These are phyloP conservation scores for Shinisaurus crocodilurus DNA, from an alignment of 2,113 vertebrate species.

Conservation along the genomic window DNA sequence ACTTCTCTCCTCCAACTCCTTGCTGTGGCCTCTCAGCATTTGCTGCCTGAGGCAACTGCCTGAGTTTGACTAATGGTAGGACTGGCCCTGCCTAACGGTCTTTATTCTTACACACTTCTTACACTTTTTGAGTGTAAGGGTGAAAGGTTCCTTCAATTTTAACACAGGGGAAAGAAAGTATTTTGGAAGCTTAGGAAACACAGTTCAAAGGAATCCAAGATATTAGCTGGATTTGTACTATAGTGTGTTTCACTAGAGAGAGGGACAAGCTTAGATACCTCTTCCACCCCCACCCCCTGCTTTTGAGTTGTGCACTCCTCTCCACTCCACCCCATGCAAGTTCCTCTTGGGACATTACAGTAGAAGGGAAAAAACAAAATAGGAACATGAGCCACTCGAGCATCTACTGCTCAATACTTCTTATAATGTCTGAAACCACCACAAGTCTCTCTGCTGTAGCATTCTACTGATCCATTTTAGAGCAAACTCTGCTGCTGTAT, in stretches of 20 bases:
- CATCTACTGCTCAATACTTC: neutral
- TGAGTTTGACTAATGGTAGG: neutral
- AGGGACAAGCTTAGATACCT: neutral
- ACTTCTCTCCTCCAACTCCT: too few relatives aligned
- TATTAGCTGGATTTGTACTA: neutral
- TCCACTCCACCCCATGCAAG: neutral
- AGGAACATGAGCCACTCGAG: neutral
- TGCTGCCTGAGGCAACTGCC: too few relatives aligned
- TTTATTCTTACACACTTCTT: neutral
- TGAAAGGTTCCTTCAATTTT: neutral
- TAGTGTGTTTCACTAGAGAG: neutral
- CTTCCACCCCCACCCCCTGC: too few relatives aligned
- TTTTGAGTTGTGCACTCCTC: neutral
- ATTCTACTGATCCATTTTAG: constrained; percentile 38
- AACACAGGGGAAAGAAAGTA: neutral
- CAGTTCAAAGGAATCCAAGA: neutral
- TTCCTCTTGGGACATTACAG: neutral
- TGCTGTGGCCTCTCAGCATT: too few relatives aligned
- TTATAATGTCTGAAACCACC: neutral
- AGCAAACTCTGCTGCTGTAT: constrained; percentile 47
- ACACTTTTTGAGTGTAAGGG: neutral
- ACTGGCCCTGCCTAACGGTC: neutral
- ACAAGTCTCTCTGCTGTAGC: constrained; percentile 33
- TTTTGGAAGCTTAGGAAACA: neutral
- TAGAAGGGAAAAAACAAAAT: neutral